Base-by-base conservation (phyloP, 1,140 invertebrate genomes). In the Dryas iulia region DNA sequence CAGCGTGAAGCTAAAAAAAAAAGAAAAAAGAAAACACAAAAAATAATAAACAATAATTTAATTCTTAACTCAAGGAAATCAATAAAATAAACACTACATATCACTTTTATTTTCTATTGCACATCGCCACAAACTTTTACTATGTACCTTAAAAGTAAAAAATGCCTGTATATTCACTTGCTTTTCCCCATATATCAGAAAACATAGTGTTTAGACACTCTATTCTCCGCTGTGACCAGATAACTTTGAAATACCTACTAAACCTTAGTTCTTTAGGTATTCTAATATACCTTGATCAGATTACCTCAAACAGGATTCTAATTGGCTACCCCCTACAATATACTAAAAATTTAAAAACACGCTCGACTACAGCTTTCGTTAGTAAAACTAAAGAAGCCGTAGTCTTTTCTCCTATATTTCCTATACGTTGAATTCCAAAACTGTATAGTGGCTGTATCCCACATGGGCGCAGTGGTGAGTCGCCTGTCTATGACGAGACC, bases 371-470 rank as follows among this genome's bases (percentile, higher is more conserved):
- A 47, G 8, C 14, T 47, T 8, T 21, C 14, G 10, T 47, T 47
- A 47, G 39, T 47, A 47, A 21, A 21, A 21, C 39, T n/a, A 10
- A 18, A 47, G 8, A 10, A 83, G 0, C 83, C 82, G 60, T 86
- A 88, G 6, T 70, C 14, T 70, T 74, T 82, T 56, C 85, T 72
- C n/a, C 87, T 73, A 60, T 87, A 88, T 60, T 83, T 84, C 11
- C 71, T 78, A 63, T 91, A 91, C 0, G 84, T 90, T 25, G 83
- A 76, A 64, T 91, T 87, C 89, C 89, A 91, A 0, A 91, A 76
- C 0, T 53, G 30, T 2, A 90, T 74, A 1, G 78, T 66, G 5
- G 63, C 24, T 12, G 79, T 73, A 59, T 83, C 73, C 87, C 85
- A 89, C 69, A 89, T 70, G 0, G 77, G 86, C 2, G 72, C 81